Conservation (phyloP, 2,113 vertebrate species). For the Monarcha castaneiventris region DNA sequence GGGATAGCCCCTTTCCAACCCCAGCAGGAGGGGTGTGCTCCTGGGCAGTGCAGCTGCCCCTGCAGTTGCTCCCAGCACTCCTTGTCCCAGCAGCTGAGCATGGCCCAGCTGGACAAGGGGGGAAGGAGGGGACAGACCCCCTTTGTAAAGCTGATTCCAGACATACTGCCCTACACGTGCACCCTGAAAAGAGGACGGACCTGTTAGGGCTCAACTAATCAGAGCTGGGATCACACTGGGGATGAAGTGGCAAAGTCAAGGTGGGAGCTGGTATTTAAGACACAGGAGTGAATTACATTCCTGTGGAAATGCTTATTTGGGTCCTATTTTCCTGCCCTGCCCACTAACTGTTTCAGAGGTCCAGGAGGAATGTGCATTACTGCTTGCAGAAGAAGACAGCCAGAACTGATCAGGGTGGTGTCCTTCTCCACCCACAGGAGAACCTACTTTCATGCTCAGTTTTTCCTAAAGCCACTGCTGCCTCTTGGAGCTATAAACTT, state of each 20-base stretch:
- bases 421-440: not conserved
- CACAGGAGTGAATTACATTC: not conserved
- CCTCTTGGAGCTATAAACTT: not conserved
- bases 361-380: not conserved
- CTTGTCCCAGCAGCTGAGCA: slow-evolving; percentile 40
- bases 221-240: not conserved
- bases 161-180: not conserved
- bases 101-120: not conserved
- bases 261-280: not conserved
- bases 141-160: slow-evolving; percentile 30
- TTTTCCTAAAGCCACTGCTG: not conserved
- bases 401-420: not conserved
- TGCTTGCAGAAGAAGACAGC: not conserved
- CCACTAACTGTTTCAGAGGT: not conserved
- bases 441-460: not conserved
- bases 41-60: not conserved
- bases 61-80: slow-evolving; percentile 31
- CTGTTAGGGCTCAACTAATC: not conserved
- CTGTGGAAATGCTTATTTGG: not conserved
- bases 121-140: not conserved
- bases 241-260: not conserved
- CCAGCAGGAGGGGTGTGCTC: not conserved
- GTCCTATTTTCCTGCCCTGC: not conserved
- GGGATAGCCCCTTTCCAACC: not conserved
- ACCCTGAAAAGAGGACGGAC: not conserved